Base-by-base conservation (phyloP, 2,888 invertebrate genomes). In the Andrena dorsata region DNA sequence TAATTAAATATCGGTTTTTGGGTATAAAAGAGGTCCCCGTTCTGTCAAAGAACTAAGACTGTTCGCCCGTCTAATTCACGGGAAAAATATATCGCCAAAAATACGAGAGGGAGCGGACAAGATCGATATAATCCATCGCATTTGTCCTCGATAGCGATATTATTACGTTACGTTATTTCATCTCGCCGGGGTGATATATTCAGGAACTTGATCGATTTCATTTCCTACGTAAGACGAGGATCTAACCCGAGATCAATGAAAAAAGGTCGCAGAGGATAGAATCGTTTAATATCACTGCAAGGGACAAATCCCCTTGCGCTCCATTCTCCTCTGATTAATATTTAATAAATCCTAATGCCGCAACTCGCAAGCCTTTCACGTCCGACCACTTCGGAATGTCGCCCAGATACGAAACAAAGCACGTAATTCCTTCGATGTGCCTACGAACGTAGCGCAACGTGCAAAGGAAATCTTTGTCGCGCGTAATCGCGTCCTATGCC, bases 91-190 rank as follows among this genome's bases (percentile, higher is more conserved):
- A 35, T 51, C 61, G 35, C 20, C 13, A 5, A 23, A 56, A 26
- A 26, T 23, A 23, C 56, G 56, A 26, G 23, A 10, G 23, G 23
- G 13, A 13, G 7, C 28, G 10, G 23, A 13, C 30, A 41, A 32
- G 51, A 71, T 72, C 72, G 72, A 72, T 72, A 64, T 64, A 72
- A 72, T 64, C 53, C 64, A 23, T 26, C 53, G 64, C 53, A 72
- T 72, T 64, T 56, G n/a, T 53, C 53, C 64, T 13, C 35, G 30
- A 30, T 53, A 30, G 32, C 35, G 53, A 64, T 53, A 30, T 64
- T 72, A 72, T 64, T 72, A 63, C 51, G n/a, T 72, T 56, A 51
- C 23, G 2, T 53, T 30, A 32, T 30, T 35, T 65, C 13, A 10
- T 56, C 26, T 56, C 56, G 4, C 56, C 16, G 47, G 60, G 20